Evolutionary conservation across 2,797 vertebrate genomes (phyloP).

Genomic region (Emys orbicularis): DNA sequence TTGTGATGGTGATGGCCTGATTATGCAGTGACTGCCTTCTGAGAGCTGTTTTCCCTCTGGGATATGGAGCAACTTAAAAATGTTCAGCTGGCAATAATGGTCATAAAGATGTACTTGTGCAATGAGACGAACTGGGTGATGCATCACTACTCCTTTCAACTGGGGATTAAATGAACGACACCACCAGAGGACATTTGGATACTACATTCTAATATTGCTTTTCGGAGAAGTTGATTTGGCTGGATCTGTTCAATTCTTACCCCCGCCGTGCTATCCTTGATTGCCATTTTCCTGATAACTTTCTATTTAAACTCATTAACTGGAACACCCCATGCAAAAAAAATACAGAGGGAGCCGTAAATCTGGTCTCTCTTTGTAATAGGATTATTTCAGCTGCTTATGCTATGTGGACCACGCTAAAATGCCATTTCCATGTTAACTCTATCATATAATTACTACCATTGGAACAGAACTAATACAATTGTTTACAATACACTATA

Average conservation of each 20-base stretch:
- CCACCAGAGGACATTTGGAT: neutral
- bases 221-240: neutral
- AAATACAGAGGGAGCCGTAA: neutral
- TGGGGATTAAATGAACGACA: neutral
- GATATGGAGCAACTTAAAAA: neutral
- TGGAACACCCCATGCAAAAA: neutral
- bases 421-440: neutral
- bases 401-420: neutral
- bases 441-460: neutral
- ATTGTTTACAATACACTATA: neutral
- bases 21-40: neutral
- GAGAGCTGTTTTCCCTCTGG: accelerated
- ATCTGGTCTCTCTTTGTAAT: neutral
- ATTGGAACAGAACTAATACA: neutral
- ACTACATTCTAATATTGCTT: neutral
- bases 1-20: accelerated
- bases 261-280: neutral
- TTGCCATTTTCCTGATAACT: neutral
- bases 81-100: neutral
- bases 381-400: neutral
- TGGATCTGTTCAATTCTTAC: neutral
- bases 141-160: neutral
- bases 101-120: neutral
- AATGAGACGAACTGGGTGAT: neutral
- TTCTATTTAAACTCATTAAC: neutral